Conservation (phyloP, 2,797 vertebrate species). For the Neopelma chrysocephalum region DNA sequence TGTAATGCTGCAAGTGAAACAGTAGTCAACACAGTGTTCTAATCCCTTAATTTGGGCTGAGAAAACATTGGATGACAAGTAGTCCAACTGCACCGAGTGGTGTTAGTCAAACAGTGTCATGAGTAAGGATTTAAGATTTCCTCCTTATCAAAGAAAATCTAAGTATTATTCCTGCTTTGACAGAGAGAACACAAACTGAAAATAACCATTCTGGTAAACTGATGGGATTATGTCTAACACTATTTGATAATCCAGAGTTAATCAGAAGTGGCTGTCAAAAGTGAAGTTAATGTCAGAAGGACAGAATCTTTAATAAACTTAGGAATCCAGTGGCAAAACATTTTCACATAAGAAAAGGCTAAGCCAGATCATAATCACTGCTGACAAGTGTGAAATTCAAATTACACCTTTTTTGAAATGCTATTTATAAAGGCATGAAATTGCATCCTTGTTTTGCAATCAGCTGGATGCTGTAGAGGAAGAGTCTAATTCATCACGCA, state of each 20-base stretch:
- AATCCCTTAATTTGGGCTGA: background rate
- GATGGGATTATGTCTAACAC: background rate
- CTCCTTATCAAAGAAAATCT: background rate
- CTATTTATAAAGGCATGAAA: constrained; percentile 40
- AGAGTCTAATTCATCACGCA: constrained; percentile 4
- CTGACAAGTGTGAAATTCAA: constrained; percentile 36
- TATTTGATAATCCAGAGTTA: background rate
- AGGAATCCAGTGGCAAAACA: background rate
- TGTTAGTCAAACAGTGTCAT: background rate
- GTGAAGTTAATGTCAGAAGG: background rate
- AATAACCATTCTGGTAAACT: background rate
- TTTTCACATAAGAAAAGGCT: constrained; percentile 1
- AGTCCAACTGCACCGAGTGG: background rate
- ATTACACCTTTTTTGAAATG: background rate
- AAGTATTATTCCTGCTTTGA: background rate
- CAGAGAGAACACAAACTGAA: background rate
- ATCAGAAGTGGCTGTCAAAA: background rate
- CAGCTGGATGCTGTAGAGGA: background rate
- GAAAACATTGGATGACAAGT: background rate
- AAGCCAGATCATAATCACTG: background rate
- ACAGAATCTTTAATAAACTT: background rate
- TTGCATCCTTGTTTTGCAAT: constrained; percentile 7
- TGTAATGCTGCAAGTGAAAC: background rate
- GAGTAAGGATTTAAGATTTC: background rate
- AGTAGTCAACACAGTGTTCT: rapidly evolving